Base-by-base conservation (phyloP, 2,113 vertebrate genomes). In the Mesocricetus auratus region DNA sequence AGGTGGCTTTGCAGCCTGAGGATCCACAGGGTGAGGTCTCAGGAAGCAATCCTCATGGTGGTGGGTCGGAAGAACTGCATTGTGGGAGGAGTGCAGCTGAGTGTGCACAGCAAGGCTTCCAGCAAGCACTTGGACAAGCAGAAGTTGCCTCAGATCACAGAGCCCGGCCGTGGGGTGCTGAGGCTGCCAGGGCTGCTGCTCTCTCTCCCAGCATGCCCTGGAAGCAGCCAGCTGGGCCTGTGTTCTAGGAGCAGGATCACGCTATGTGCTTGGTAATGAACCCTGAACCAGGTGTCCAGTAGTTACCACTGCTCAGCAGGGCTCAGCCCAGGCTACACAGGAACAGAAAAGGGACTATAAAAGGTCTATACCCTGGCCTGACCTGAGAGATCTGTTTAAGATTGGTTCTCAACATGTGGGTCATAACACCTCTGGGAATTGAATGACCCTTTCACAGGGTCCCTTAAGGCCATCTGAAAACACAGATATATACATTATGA, bases 391-490 rank as follows among this genome's bases (percentile, higher is more conserved):
- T 66, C 39, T 5, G 45, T 11, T 64, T 45, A 45, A 64, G 58
- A 15, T 7, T 31, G 7, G n/a, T 83, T 62, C n/a, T 83, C n/a
- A 83, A 17, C 24, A 56, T 29, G 24, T 24, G 24, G 24, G 42
- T 29, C 7, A 1, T 2, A 24, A 29, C 15, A 1, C n/a, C 24
- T 60, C 7, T n/a, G 6, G 1, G 56, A 0, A 33, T 8, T 5
- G 11, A 82, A 60, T 56, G 56, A 60, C 15, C n/a, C 24, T 82
- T 82, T 82, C n/a, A 26, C 26, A 60, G 56, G 21, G n/a, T 42
- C 0, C 0, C 53, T 13, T 15, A 29, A 42, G 16, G 42, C 81
- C 81, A 42, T 83, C 13, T 83, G 58, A 83, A 62, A 79, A 53
- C 31, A 42, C 24, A 62, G 56, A 62, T 42, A 83, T 29, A 42